Evolutionary conservation across 2,113 vertebrate genomes (phyloP), one percentile per base, ranked within the genome.

Genomic region (Zosterops japonicus): DNA sequence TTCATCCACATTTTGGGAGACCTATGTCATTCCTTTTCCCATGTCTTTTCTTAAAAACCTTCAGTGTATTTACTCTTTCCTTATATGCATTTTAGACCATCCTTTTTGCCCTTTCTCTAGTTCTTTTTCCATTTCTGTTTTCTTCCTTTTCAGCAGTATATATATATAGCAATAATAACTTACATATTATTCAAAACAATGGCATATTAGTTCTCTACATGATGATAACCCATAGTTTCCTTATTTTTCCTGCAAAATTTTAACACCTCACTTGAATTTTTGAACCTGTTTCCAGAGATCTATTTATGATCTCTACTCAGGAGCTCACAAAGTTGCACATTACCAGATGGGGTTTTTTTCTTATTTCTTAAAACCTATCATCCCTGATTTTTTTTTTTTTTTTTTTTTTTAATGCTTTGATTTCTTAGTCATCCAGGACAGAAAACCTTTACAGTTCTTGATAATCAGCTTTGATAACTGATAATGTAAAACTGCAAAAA

Each of bases 141-240:
- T 3, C 12, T 67, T 90, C 12, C 9, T 75, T 67, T 56, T 35
- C 4, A 39, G 39, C 39, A 39, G 39, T 39, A 39, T 39, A 39
- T 39, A 39, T 39, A 14, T 33, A 44, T 16, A 53, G 18, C 11
- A 12, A 10, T 44, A 7, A 47, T 20, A 65, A 52, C 7, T 29
- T 6, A 5, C 2, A 3, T n/a, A 44, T 2, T 27, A 41, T 67
- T 57, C 14, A 67, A 75, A 61, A 53, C 2, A 42, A 22, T 31
- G 2, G 4, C 4, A 4, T 49, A 12, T 42, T 42, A 61, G 7
- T 25, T 2, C 5, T 72, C 35, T 53, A 3, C 14, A 19, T 5
- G 18, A 23, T 19, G 12, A 5, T 18, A 44, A 49, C 12, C 21
- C 4, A 33, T 4, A 17, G 18, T 76, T 63, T 75, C 27, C 47